Percentiles rank a stretch among this genome's conserved stretches.
Evolutionary conservation across 2,888 invertebrate genomes (phyloP).

Genomic region (Eilema caniola): DNA sequence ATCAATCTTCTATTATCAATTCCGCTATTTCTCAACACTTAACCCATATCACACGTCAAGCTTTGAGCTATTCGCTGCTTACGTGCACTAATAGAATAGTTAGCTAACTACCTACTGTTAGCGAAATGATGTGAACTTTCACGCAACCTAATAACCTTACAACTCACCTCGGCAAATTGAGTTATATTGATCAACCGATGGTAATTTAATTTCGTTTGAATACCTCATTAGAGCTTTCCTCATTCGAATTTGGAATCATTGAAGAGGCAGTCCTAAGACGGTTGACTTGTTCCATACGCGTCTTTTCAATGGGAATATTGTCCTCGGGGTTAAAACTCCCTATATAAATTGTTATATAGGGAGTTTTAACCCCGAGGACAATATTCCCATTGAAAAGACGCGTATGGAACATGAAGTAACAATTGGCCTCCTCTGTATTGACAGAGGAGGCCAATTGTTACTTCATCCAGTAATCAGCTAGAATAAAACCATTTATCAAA

Average conservation of each 20-base stretch:
- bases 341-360: no score
- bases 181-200: not conserved
- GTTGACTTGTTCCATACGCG: not conserved
- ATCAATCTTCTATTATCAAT: not conserved
- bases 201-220: not conserved
- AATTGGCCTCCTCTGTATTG: no score
- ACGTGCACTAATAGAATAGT: constrained; percentile 60
- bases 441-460: no score
- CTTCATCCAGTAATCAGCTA: no score
- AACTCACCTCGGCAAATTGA: constrained; percentile 21
- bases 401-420: no score
- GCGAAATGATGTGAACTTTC: constrained; percentile 50
- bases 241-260: not conserved
- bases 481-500: no score
- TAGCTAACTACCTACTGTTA: constrained; percentile 50
- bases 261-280: not conserved
- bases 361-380: no score
- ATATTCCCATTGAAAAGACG: no score
- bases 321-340: not conserved
- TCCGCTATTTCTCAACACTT: constrained; percentile 21
- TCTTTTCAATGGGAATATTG: not conserved
- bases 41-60: constrained; percentile 34
- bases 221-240: not conserved
- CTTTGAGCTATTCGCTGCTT: constrained; percentile 64
- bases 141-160: constrained; percentile 35